Evolutionary conservation across 2,888 invertebrate genomes (phyloP), one percentile per base, ranked within the genome.

Genomic region (Orchesella flavescens): DNA sequence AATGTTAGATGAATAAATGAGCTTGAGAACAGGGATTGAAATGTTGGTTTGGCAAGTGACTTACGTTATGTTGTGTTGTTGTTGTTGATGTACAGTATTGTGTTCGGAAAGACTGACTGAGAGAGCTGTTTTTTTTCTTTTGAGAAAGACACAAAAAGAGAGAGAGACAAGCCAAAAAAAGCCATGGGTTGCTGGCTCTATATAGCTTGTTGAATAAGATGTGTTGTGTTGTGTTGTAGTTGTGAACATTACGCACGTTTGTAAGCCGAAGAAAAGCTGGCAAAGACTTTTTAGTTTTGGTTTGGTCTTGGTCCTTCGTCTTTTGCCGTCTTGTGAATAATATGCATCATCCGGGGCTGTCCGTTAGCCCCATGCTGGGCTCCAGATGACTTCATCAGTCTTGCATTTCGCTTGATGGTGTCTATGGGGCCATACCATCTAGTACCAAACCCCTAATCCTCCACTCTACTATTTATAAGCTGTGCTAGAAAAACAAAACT

Each of bases 311-410:
- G 57, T 59, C 68, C 57, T 68, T 17, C 9, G 4, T 15, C 24
- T 24, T 10, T 63, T 24, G 63, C 34, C 46, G 15, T 66, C 44
- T 66, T 73, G 66, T 57, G 72, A 79, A 73, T 63, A 80, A 80
- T 73, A 63, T 69, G 7, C 57, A 80, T 80, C 79, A 80, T 73
- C 79, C 79, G 81, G 68, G n/a, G 74, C 19, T 81, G 74, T 74
- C 81, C 81, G 81, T 81, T 86, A 75, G 85, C 76, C 85, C 79
- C 87, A 85, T 85, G 86, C 87, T 87, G 87, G 15, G 85, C 69
- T 72, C 76, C 79, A 85, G 87, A 87, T 87, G 87, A 86, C 87
- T 87, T 85, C 85, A 85, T 80, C 82, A 84, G 81, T 72, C 72
- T 81, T 80, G 71, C 65, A 44, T 34, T 43, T 66, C 43, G n/a